phyloP scores from a whole-genome alignment of 2,888 invertebrate species.

The Acrobasis suavella region DNA sequence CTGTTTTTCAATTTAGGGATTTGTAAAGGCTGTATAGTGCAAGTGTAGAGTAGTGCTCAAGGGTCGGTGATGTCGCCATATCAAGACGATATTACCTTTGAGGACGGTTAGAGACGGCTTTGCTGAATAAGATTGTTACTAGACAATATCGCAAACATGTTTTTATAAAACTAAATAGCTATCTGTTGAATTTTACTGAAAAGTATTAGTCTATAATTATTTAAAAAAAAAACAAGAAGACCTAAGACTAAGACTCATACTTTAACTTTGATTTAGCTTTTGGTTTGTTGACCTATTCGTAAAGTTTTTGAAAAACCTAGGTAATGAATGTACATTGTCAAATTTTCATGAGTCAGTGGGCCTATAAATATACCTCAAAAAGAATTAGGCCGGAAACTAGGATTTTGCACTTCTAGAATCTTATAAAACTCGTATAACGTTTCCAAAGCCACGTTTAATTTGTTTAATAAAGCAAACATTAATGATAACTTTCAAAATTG shows the following conservation, averaged over 20 bases:
- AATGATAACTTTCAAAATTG: slow-evolving; percentile 1
- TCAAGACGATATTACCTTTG: slow-evolving; percentile 48
- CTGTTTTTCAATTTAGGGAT: slow-evolving; percentile 20
- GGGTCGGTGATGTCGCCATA: slow-evolving; percentile 42
- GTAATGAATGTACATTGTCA: too few species aligned
- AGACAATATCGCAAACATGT: slow-evolving; percentile 31
- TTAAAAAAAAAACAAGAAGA: too few species aligned
- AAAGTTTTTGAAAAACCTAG: too few species aligned
- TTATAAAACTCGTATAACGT: neutral
- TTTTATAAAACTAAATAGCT: neutral
- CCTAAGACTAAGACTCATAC: too few species aligned
- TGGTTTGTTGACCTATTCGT: too few species aligned
- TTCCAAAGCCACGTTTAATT: neutral
- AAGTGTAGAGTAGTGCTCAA: slow-evolving; percentile 38
- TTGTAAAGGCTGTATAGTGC: slow-evolving; percentile 33
- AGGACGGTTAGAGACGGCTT: slow-evolving; percentile 46
- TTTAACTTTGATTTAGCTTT: too few species aligned
- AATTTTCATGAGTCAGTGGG: too few species aligned
- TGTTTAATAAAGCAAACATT: neutral
- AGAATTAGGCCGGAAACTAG: too few species aligned
- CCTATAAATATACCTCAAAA: too few species aligned
- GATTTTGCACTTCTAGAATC: neutral
- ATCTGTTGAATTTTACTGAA: neutral
- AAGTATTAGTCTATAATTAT: too few species aligned
- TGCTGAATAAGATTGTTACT: slow-evolving; percentile 37